Evolutionary conservation across 2,113 vertebrate genomes (phyloP), one percentile per base, ranked within the genome.

Genomic region (Cephalopholis sonnerati): DNA sequence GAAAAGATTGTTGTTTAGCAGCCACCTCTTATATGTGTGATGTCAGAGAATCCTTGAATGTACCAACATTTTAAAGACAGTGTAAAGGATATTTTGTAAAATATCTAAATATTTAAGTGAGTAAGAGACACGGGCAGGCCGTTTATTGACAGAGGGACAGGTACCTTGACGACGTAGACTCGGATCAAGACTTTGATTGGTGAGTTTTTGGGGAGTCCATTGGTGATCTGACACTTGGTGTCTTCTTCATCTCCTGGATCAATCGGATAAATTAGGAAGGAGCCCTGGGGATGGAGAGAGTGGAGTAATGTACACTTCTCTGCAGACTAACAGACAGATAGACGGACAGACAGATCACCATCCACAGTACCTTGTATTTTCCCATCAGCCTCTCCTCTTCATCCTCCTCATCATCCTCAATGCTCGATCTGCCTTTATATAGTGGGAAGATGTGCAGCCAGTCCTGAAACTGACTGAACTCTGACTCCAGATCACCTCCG

Each of bases 401-500:
- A 0, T 96, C 96, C 22, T 95, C 97, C 2, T 97, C 96, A 2
- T 96, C 96, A 36, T 97, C 97, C 3, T 97, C 97, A 16, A 39
- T 67, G 13, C 87, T 93, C 0, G 96, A 93, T 87, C 95, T 96
- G 29, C 97, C 97, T 91, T 95, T 96, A 76, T 95, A 95, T 39
- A 99, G 93, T 1, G 96, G 96, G 51, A 99, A 98, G 59, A 95
- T 93, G 79, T 93, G 92, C 63, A 99, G 92, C 97, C 97, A 99
- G 82, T 98, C 98, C 92, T 98, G 96, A 91, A 99, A 99, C 82
- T 98, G 94, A 74, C 77, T 93, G 90, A 98, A 99, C 57, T 97
- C 95, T 5, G 96, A 95, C 93, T 98, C 98, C 86, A 99, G 93
- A 70, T 97, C 96, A 0, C 94, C 91, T 50, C 76, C 93, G 71